Percentiles rank a stretch among this genome's conserved stretches.
phyloP scores from a whole-genome alignment of 92 coral and sea anemone genomes.

The Porites divaricata region DNA sequence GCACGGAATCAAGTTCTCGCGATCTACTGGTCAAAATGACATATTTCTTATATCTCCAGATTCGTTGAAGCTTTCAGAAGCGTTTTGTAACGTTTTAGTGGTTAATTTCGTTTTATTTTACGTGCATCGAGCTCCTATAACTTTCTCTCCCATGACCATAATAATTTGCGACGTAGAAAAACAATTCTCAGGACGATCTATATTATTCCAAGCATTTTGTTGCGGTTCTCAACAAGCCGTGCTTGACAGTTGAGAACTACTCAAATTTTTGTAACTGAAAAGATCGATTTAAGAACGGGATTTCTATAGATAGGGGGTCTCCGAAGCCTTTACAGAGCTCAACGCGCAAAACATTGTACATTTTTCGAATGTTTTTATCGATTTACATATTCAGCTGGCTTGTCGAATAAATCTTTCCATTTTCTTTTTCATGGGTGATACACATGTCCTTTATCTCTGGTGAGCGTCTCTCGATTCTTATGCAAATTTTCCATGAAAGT shows the following conservation, averaged over 20 bases:
- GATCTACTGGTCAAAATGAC: not conserved
- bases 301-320: slow-evolving; percentile 26
- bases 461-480: slow-evolving; percentile 70
- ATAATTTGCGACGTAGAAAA: slow-evolving; percentile 28
- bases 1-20: slow-evolving; percentile 63
- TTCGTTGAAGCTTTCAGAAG: not conserved
- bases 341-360: slow-evolving; percentile 54
- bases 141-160: slow-evolving; percentile 24
- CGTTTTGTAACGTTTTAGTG: slow-evolving; percentile 11
- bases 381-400: slow-evolving; percentile 84
- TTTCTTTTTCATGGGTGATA: slow-evolving; percentile 77
- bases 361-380: slow-evolving; percentile 84
- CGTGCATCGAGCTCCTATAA: slow-evolving; percentile 17
- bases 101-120: slow-evolving; percentile 11
- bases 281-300: slow-evolving; percentile 9
- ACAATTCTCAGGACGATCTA: slow-evolving; percentile 40
- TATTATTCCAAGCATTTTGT: slow-evolving; percentile 42
- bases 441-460: slow-evolving; percentile 81
- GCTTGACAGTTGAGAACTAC: slow-evolving; percentile 25
- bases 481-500: slow-evolving; percentile 52
- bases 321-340: not conserved
- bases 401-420: slow-evolving; percentile 66
- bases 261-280: slow-evolving; percentile 30
- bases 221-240: slow-evolving; percentile 48
- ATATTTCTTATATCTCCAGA: slow-evolving; percentile 14